Percentiles rank a stretch among this genome's conserved stretches.
Evolutionary conservation across 2,888 invertebrate species (phyloP).

Genomic region (Lymantria monacha): DNA sequence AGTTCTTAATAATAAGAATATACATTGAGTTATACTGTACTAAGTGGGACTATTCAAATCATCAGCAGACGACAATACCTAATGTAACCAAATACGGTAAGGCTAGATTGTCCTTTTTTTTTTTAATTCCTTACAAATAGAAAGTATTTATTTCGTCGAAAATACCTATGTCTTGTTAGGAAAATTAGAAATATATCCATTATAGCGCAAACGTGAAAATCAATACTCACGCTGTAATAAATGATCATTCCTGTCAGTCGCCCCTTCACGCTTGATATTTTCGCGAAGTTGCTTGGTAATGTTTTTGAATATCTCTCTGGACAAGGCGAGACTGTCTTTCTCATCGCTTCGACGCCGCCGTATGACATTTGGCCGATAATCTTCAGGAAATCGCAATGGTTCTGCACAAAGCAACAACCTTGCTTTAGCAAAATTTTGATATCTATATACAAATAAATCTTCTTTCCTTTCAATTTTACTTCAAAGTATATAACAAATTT

Average conservation of each 20-base stretch:
- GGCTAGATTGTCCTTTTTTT: no score
- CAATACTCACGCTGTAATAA: conserved; percentile 69
- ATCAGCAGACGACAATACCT: no score
- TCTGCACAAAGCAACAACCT: conserved; percentile 50
- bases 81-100: no score
- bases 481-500: conserved; percentile 1
- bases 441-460: conserved; percentile 1
- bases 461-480: not conserved
- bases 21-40: no score
- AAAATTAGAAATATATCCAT: no score
- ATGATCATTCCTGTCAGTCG: conserved; percentile 70
- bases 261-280: conserved; percentile 74
- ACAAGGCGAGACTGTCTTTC: conserved; percentile 73
- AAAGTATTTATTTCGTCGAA: no score
- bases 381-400: conserved; percentile 68
- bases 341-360: conserved; percentile 68
- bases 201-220: conserved; percentile 20
- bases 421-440: conserved; percentile 14
- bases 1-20: no score
- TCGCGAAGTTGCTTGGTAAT: conserved; percentile 78
- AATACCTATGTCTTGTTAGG: no score
- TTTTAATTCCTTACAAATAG: no score
- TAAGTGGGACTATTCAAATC: no score
- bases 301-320: conserved; percentile 78
- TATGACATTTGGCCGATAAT: conserved; percentile 58